Evolutionary conservation across 2,888 invertebrate genomes (phyloP), one percentile per base, ranked within the genome.

Genomic region (Ophion slaviceki): DNA sequence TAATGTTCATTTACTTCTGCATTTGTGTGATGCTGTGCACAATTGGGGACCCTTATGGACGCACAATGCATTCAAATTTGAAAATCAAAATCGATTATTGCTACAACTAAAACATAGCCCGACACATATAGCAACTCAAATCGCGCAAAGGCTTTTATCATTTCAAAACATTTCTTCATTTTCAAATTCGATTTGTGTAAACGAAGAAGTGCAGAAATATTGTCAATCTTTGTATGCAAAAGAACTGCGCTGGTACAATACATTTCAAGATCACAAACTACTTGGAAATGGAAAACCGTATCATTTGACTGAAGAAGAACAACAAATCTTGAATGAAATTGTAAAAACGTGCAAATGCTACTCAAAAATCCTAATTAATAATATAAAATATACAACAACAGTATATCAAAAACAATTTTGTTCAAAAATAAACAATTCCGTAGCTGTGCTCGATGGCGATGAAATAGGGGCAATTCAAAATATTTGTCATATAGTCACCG

Each of bases 31-130:
- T 57, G 61, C 72, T n/a, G 80, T 87, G 2, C 36, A 77, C 2
- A 83, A 76, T 57, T 80, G 79, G 64, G 82, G 84, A 7, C 85
- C 83, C 20, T 47, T 83, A 3, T 87, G 85, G 85, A 66, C 59
- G 0, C 64, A 83, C 45, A 67, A 61, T 6, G 81, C 85, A n/a
- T 85, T 79, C 17, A 17, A 47, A 40, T 87, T 85, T 45, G 83
- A 85, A 84, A 82, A 85, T 47, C 57, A 74, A 32, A 83, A 81
- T 59, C 1, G 59, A 59, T 59, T 59, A n/a, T 59, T 59, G n/a
- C 59, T 59, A 17, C 2, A 59, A 59, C 59, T 59, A 17, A 59
- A n/a, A 6, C 59, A 59, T n/a, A n/a, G 59, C 59, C 59, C 59
- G 14, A 59, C 17, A n/a, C 14, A n/a, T 17, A 59, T 59, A 59